Evolutionary conservation across 2,797 vertebrate species (phyloP).

Genomic region (Pangasius larnaudii): DNA sequence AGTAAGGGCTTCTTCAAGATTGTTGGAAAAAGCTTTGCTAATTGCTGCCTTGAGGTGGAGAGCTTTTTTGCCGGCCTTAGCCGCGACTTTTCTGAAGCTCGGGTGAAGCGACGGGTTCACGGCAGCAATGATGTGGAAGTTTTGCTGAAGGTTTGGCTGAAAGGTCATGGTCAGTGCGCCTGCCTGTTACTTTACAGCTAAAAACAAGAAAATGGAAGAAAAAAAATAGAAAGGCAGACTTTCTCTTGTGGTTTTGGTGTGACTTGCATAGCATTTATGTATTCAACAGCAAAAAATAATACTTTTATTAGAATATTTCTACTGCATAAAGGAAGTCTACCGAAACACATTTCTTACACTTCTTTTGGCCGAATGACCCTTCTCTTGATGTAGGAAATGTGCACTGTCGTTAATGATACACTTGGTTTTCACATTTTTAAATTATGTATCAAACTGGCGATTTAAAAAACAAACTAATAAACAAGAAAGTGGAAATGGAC

Average conservation of each 20-base stretch:
- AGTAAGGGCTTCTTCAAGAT: slow-evolving; percentile 4
- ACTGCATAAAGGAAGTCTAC: background rate
- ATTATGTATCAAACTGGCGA: background rate
- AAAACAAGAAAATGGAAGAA: background rate
- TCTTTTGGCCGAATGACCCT: background rate
- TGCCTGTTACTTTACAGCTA: slow-evolving; percentile 23
- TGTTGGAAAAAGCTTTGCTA: background rate
- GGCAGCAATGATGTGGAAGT: background rate
- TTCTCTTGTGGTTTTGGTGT: background rate
- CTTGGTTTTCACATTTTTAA: background rate
- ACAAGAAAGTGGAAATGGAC: background rate
- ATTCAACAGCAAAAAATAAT: background rate
- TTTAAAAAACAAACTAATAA: background rate
- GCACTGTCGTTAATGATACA: background rate
- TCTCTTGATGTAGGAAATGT: background rate
- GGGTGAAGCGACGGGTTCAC: slow-evolving; percentile 17
- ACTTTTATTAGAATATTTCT: background rate
- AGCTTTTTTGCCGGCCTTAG: background rate
- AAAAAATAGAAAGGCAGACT: background rate
- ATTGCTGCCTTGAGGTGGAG: slow-evolving; percentile 5
- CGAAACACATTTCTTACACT: background rate
- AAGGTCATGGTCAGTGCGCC: background rate
- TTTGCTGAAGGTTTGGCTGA: background rate
- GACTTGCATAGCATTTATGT: background rate
- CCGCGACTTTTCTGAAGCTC: background rate